Evolutionary conservation across 2,888 invertebrate genomes (phyloP).

Genomic region (Cantharis rufa): DNA sequence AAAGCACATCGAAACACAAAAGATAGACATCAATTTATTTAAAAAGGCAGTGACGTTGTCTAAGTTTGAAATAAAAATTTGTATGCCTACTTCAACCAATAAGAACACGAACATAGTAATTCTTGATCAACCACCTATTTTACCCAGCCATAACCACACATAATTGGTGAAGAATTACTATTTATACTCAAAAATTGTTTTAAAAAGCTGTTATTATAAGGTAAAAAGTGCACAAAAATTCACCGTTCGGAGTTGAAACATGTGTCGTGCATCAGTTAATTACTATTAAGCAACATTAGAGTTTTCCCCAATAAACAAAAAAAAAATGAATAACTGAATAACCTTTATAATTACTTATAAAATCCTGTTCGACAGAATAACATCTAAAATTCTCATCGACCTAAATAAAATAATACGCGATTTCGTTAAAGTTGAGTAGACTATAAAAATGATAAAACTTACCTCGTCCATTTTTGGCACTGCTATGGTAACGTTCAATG

Average conservation of each 20-base stretch:
- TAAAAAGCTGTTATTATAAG: not conserved
- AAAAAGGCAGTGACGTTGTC: too few relatives aligned
- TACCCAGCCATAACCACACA: not conserved
- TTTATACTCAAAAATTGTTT: not conserved
- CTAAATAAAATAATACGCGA: constrained; percentile 20
- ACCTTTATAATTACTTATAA: constrained; percentile 10
- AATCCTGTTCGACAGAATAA: constrained; percentile 8
- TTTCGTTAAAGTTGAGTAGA: not conserved
- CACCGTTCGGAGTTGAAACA: not conserved
- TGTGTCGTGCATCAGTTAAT: not conserved
- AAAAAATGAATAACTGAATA: not conserved
- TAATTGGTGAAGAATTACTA: not conserved
- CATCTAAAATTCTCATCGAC: constrained; percentile 17
- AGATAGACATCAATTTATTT: too few relatives aligned
- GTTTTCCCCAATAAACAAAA: not conserved
- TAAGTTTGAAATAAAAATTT: too few relatives aligned
- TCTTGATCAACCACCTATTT: not conserved
- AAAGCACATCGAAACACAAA: too few relatives aligned
- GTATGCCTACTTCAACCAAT: not conserved
- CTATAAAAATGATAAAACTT: constrained; percentile 37
- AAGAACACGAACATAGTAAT: not conserved
- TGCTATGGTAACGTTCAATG: constrained; percentile 87
- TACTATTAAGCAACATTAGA: not conserved
- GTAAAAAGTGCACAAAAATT: not conserved
- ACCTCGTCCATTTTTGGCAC: constrained; percentile 83